These are phyloP conservation scores for Drosophila serrata DNA, from an alignment of 1,140 invertebrate species.

Conservation along the genomic window DNA sequence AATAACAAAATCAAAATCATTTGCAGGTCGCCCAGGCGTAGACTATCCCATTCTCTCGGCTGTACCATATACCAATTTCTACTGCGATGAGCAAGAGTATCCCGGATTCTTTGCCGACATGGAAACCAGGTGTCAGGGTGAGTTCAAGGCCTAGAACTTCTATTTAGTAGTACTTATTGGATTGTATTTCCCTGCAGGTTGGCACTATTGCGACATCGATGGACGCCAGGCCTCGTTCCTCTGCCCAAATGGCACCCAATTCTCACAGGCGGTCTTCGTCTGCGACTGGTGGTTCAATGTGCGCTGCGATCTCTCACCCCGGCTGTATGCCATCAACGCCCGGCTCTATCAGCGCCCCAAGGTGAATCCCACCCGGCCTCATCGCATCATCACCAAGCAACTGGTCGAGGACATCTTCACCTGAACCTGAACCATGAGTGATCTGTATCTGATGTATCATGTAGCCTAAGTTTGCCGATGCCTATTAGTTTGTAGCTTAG, in stretches of 20 bases:
- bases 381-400: slow-evolving; percentile 93
- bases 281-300: slow-evolving; percentile 98
- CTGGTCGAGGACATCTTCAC: slow-evolving; percentile 94
- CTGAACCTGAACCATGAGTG: slow-evolving; percentile 63
- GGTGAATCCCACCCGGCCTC: slow-evolving; percentile 90
- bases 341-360: slow-evolving; percentile 91
- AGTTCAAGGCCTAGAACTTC: slow-evolving; percentile 2
- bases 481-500: slow-evolving; percentile 65
- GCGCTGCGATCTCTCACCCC: slow-evolving; percentile 91
- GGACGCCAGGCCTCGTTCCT: slow-evolving; percentile 95
- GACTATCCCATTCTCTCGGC: slow-evolving; percentile 94
- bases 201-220: slow-evolving; percentile 89
- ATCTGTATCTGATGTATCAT: neutral
- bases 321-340: slow-evolving; percentile 93
- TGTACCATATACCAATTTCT: slow-evolving; percentile 96
- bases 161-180: neutral
- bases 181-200: slow-evolving; percentile 51
- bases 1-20: slow-evolving; percentile 71
- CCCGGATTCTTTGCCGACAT: slow-evolving; percentile 96
- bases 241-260: slow-evolving; percentile 96
- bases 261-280: slow-evolving; percentile 91
- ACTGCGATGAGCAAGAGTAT: slow-evolving; percentile 94
- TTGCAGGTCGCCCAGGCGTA: slow-evolving; percentile 93
- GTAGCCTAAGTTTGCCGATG: slow-evolving; percentile 44
- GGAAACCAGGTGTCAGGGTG: slow-evolving; percentile 94